Evolutionary conservation across 2,113 vertebrate genomes (phyloP), one percentile per base, ranked within the genome.

Genomic region (Orientallactaga bullata): DNA sequence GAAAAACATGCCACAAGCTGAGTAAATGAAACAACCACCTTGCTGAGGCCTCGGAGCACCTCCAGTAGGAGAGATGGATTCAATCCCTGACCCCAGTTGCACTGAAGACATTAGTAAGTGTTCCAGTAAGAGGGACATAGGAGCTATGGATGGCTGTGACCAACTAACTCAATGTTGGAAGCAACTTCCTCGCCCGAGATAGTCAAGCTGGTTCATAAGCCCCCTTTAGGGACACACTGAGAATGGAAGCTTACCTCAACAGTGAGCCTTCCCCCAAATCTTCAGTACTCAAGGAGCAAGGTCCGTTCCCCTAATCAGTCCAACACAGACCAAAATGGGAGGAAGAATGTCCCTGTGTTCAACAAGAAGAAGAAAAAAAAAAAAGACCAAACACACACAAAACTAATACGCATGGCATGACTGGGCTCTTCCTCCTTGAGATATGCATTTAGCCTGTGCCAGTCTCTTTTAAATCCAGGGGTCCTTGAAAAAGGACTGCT

Each of bases 401-500:
- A 55, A 13, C 55, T 11, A 55, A 55, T 55, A 58, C 66, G 42
- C 35, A 1, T 37, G 5, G 13, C 4, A 39, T 72, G 37, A 23
- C 26, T 66, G 47, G 20, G 42, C 1, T 77, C 81, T 51, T 91
- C 28, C 12, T 71, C 47, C 74, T 69, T 55, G 61, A 84, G 11
- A 30, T 78, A 42, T 7, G 15, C 47, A n/a, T 72, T 95, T 77
- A 88, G 26, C 9, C 61, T 39, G 17, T 32, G 13, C 8, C 17
- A 11, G 37, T 72, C 55, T 60, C 58, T 93, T 87, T 91, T 47
- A 72, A 86, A 88, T 82, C 42, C 55, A 88, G 65, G 24, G 32
- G 85, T 20, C 66, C 60, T 55, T 93, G 32, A 61, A 92, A 79
- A 66, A 28, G 39, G 39, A 74, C 85, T 63, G 28, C 1, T 20